These are phyloP conservation scores for Terrapene triunguis DNA, from an alignment of 2,113 vertebrate species.

Conservation along the genomic window DNA sequence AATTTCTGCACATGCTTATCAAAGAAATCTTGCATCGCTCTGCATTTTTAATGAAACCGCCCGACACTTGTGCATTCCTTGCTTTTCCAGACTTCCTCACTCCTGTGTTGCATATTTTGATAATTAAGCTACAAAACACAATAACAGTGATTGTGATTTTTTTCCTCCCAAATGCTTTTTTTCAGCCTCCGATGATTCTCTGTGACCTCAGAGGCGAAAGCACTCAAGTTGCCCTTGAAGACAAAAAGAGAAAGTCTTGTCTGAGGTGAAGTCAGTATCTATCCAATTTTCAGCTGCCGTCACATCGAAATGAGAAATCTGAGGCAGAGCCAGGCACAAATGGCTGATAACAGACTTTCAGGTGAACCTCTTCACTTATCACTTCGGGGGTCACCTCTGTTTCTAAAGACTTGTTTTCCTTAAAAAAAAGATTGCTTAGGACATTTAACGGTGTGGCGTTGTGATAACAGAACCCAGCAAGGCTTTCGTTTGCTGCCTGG, in stretches of 20 bases:
- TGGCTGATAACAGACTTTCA: slow-evolving; percentile 82
- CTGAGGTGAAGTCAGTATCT: slow-evolving; percentile 77
- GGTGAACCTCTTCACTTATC: slow-evolving; percentile 82
- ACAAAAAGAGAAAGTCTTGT: slow-evolving; percentile 77
- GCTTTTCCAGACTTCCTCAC: background rate
- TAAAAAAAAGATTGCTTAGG: slow-evolving; percentile 78
- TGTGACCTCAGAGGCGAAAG: slow-evolving; percentile 61
- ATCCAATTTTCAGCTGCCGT: slow-evolving; percentile 83
- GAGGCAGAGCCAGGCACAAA: slow-evolving; percentile 77
- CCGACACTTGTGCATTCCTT: background rate
- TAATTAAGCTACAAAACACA: background rate
- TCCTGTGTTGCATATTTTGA: background rate
- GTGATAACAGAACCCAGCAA: slow-evolving; percentile 48
- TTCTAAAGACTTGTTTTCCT: slow-evolving; percentile 82
- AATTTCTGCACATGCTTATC: background rate
- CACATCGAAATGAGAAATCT: slow-evolving; percentile 87
- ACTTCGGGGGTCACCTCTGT: slow-evolving; percentile 81
- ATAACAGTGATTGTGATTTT: background rate
- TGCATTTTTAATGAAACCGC: accelerated
- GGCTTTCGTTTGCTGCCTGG: slow-evolving; percentile 52
- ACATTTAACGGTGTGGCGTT: slow-evolving; percentile 63
- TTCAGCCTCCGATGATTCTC: slow-evolving; percentile 28
- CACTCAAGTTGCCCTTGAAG: slow-evolving; percentile 71
- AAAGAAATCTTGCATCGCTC: background rate
- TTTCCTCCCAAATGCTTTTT: background rate